A percentile compares a stretch with the other conserved stretches of the same genome.
Evolutionary conservation across 1,140 invertebrate species (phyloP).

Genomic region (Euglossa dilemma): DNA sequence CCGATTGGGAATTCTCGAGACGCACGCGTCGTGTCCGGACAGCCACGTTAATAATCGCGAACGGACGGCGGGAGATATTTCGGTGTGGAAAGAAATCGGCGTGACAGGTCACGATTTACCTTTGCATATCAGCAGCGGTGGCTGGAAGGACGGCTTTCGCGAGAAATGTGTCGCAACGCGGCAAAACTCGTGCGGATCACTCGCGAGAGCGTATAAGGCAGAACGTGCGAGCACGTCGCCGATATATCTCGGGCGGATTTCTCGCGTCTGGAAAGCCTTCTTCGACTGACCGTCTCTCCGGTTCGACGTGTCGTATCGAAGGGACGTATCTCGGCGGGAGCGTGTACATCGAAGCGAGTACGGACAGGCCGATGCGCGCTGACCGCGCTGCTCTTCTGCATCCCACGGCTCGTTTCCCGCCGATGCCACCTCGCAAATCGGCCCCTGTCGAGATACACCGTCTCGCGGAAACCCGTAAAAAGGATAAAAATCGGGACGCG

Average conservation of each 20-base stretch:
- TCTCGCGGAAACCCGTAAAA: not conserved
- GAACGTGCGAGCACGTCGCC: not conserved
- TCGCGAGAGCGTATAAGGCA: constrained; percentile 14
- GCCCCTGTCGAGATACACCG: constrained; percentile 12
- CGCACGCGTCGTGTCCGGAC: not conserved
- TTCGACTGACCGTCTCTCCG: not conserved
- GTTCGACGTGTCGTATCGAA: constrained; percentile 4
- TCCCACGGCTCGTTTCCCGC: constrained; percentile 4
- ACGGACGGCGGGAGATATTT: not conserved
- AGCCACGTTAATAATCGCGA: not conserved
- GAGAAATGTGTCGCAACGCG: constrained; percentile 46
- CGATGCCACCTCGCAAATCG: constrained; percentile 10
- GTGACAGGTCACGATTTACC: constrained; percentile 34
- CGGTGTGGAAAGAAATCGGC: not conserved
- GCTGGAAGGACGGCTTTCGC: constrained; percentile 42
- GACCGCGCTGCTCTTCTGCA: not conserved
- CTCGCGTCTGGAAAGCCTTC: constrained; percentile 24
- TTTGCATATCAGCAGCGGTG: constrained; percentile 28
- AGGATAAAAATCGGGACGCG: not conserved
- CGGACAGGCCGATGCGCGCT: not conserved
- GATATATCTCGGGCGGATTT: constrained; percentile 28
- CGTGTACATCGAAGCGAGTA: not conserved
- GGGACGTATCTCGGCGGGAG: constrained; percentile 12
- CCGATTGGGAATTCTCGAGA: not conserved
- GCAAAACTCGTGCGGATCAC: constrained; percentile 38